Evolutionary conservation across 2,888 invertebrate species (phyloP).

Genomic region (Phengaris arion): DNA sequence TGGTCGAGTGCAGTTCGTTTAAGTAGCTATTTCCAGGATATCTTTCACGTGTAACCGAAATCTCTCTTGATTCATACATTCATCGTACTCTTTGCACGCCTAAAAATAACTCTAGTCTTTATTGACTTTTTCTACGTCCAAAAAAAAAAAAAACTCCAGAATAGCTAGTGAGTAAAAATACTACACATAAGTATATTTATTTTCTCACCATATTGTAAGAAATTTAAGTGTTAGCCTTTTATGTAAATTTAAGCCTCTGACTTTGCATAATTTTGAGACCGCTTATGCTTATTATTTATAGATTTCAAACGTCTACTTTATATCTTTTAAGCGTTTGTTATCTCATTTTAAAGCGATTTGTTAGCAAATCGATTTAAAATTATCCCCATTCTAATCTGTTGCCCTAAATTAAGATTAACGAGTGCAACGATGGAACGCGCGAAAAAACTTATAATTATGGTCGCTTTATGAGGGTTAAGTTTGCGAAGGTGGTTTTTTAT

Average conservation of each 20-base stretch:
- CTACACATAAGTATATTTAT: background rate
- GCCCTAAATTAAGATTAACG: slow-evolving; percentile 35
- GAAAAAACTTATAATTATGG: slow-evolving; percentile 31
- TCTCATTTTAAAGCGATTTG: slow-evolving; percentile 9
- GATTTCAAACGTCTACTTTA: background rate
- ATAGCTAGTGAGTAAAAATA: background rate
- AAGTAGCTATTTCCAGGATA: no score
- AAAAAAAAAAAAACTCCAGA: no score
- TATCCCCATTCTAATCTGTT: slow-evolving; percentile 27
- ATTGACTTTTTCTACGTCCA: no score
- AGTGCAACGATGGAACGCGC: slow-evolving; percentile 26
- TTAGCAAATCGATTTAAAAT: slow-evolving; percentile 31
- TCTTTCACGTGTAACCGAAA: no score
- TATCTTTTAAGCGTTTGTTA: background rate
- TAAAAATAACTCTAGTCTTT: no score
- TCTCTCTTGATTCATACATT: no score
- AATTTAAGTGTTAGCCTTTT: background rate
- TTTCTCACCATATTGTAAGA: background rate
- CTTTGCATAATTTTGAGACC: background rate
- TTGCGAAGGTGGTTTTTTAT: slow-evolving; percentile 23
- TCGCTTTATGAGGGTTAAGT: slow-evolving; percentile 15
- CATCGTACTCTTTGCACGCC: no score
- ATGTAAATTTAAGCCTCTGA: background rate
- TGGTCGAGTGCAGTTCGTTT: no score
- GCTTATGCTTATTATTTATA: background rate